Percentiles rank a stretch among this genome's conserved stretches.
These are phyloP conservation scores for Paramormyrops hopkinsi DNA, from an alignment of 2,797 vertebrate species.

Conservation along the genomic window DNA sequence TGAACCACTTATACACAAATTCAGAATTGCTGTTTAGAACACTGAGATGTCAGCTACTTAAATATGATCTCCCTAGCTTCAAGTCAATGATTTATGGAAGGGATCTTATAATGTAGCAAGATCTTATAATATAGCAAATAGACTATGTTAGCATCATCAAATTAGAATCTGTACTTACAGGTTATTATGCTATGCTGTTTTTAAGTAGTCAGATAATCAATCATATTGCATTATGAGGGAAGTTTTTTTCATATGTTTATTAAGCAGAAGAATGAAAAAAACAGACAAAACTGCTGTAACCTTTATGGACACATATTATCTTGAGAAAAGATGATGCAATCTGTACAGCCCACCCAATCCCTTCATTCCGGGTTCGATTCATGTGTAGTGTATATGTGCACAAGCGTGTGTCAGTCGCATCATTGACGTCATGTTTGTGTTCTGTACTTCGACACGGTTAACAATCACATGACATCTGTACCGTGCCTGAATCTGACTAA, in stretches of 20 bases:
- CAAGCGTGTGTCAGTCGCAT: background rate
- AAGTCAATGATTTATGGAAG: background rate
- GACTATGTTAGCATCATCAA: background rate
- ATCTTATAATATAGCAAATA: background rate
- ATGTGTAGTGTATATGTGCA: background rate
- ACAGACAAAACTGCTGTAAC: background rate
- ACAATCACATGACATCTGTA: background rate
- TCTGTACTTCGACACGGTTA: background rate
- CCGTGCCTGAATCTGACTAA: background rate
- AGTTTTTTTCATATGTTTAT: background rate
- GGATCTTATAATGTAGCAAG: background rate
- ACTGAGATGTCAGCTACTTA: background rate
- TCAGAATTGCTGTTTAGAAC: background rate
- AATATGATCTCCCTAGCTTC: background rate
- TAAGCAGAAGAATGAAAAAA: background rate
- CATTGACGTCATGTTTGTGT: background rate
- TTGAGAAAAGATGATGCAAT: background rate
- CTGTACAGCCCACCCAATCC: background rate
- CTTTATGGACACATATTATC: background rate
- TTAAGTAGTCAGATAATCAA: background rate
- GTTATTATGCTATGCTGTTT: background rate
- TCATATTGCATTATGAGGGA: background rate
- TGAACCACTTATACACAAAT: background rate
- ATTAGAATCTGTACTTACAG: background rate
- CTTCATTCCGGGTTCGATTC: background rate